A percentile compares a stretch with the other conserved stretches of the same genome.
These are phyloP conservation scores for Idaea straminata DNA, from an alignment of 2,888 invertebrate genomes.

Conservation along the genomic window DNA sequence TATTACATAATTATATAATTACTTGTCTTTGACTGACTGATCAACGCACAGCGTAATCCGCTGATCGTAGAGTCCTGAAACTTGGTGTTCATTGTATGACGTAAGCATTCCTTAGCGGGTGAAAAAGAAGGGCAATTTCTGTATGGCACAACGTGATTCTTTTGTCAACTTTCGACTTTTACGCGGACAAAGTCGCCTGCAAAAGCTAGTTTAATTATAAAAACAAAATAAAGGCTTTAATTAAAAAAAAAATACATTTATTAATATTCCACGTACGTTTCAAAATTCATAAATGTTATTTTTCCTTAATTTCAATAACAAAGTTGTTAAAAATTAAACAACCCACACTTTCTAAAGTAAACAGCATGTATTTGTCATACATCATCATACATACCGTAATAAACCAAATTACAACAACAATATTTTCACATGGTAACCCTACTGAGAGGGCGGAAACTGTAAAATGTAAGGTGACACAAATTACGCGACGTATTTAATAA, in stretches of 20 bases:
- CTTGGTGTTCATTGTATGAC: too few species aligned
- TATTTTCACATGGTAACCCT: conserved; percentile 25
- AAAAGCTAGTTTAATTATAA: too few species aligned
- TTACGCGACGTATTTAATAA: conserved; percentile 54
- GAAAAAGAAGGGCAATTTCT: too few species aligned
- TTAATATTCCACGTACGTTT: not conserved
- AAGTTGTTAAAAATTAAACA: not conserved
- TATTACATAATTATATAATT: too few species aligned
- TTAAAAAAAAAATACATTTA: not conserved
- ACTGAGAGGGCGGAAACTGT: conserved; percentile 39
- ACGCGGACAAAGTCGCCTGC: too few species aligned
- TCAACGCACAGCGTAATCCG: too few species aligned
- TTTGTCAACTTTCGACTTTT: too few species aligned
- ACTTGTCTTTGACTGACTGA: too few species aligned
- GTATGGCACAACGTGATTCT: too few species aligned
- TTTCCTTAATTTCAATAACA: not conserved
- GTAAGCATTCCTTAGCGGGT: too few species aligned
- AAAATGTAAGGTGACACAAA: conserved; percentile 54
- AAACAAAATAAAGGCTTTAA: not conserved
- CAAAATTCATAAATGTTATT: not conserved
- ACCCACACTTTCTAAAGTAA: not conserved
- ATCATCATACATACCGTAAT: not conserved
- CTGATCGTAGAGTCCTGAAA: too few species aligned
- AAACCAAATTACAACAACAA: not conserved
- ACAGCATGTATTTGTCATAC: not conserved